Percentiles rank a stretch among this genome's conserved stretches.
phyloP scores from a whole-genome alignment of 92 coral and sea anemone genomes.

The Scolanthus callimorphus region DNA sequence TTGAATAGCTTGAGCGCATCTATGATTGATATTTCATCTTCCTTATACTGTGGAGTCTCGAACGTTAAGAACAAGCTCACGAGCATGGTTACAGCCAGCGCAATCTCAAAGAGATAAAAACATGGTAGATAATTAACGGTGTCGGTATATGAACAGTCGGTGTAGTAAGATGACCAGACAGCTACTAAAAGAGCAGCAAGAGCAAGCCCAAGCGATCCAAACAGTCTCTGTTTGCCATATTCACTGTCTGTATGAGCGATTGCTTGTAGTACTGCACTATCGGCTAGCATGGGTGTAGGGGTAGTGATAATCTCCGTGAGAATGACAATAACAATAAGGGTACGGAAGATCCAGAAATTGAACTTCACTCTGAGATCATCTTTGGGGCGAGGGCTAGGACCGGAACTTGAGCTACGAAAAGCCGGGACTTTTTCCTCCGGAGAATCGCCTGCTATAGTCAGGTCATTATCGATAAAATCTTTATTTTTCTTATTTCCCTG shows the following conservation, averaged over 20 bases:
- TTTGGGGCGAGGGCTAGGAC: constrained; percentile 48
- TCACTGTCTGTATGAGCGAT: constrained; percentile 68
- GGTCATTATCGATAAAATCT: not conserved
- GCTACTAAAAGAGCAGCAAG: constrained; percentile 71
- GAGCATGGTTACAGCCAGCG: constrained; percentile 64
- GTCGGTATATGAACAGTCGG: constrained; percentile 65
- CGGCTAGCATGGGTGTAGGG: constrained; percentile 88
- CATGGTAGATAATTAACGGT: constrained; percentile 76
- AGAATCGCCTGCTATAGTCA: too few relatives aligned
- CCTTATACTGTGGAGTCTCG: constrained; percentile 29
- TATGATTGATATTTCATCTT: constrained; percentile 22
- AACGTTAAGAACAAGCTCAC: constrained; percentile 72
- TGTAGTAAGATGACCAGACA: constrained; percentile 49
- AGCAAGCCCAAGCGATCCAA: constrained; percentile 73
- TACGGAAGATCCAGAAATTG: constrained; percentile 71
- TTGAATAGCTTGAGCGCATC: constrained; percentile 64
- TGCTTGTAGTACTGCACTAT: constrained; percentile 71
- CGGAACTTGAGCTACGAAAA: not conserved
- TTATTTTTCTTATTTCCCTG: not conserved
- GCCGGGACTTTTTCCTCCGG: not conserved
- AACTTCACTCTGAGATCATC: constrained; percentile 65
- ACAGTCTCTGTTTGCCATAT: constrained; percentile 74
- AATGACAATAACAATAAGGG: constrained; percentile 62
- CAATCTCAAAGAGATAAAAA: constrained; percentile 71
- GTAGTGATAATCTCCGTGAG: constrained; percentile 82